Base-by-base conservation (phyloP, 2,113 vertebrate species). In the Hoplias malabaricus region DNA sequence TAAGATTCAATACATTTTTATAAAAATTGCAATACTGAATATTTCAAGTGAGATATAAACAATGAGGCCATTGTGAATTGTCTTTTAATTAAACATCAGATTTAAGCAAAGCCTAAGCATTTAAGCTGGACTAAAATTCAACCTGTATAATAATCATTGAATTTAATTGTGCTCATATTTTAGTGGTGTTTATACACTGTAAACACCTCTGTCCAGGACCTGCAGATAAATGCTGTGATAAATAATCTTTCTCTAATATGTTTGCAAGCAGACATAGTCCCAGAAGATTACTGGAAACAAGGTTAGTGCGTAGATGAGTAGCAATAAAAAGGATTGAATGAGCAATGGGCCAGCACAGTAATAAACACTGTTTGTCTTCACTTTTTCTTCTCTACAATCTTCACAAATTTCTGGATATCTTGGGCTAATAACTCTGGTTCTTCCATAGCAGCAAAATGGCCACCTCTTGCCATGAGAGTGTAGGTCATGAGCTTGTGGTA, bases 401-500 rank as follows among this genome's bases (percentile, higher is more conserved):
- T 90, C 31, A 86, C 87, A 83, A 96, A 95, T n/a, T 86, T 90
- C 59, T 91, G 89, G 77, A 96, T 89, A 83, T 96, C 95, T 57
- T 93, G 85, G 5, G 93, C 94, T 86, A 96, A 86, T 75, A 96
- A 90, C 82, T 86, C 85, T 5, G 95, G 94, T 80, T 96, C 94
- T 71, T 96, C 93, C 89, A 96, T 94, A 68, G 94, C 95, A 14
- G 94, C 93, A 73, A 96, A 96, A 75, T 96, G 95, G 0, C 95
- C 95, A 0, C 95, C 95, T 0, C 71, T 84, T 3, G 89, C 84
- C 93, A 95, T 94, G 63, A 83, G 87, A 0, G 88, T 83, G 83
- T 84, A 95, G 57, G 68, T 85, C 38, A 90, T 0, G 0, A 96
- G 88, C 12, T 94, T 89, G 31, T n/a, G 86, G 86, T 88, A 95